Evolutionary conservation across 2,797 vertebrate species (phyloP), one percentile per base, ranked within the genome.

Genomic region (Mus caroli): DNA sequence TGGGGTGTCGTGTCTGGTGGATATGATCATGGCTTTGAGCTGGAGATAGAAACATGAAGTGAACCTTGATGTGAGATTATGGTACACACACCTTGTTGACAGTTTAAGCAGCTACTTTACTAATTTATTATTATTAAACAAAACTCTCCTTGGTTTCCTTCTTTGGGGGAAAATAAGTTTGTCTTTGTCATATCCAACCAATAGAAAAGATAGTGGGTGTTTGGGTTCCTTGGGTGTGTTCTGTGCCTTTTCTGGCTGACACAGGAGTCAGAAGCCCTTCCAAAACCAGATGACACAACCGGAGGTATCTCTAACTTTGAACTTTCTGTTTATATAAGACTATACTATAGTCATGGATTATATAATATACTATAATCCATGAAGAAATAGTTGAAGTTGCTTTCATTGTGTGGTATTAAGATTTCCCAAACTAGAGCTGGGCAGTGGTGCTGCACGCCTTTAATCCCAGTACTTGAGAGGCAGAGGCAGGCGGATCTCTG

Each of bases 81-180:
- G 56, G 31, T 80, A 60, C 19, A 77, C 17, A 26, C 22, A 13
- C 75, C 31, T 62, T 85, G 19, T 80, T 80, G 8, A 46, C 28
- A 73, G 28, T 54, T 85, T 26, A 85, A 67, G 26, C 12, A 19
- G 2, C 6, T 19, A 37, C 84, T 67, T 10, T 8, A 19, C 80
- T 56, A 26, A 91, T 56, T 92, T 83, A 26, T 69, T 77, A 69
- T 52, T 86, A 15, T 87, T 71, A 20, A 89, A n/a, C 79, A 52
- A 43, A 96, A 94, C 52, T 37, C 10, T 43, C 50, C 67, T 31
- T 22, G 22, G 2, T 92, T 93, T 83, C n/a, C 20, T 93, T 91
- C 50, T 92, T 92, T 24, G 10, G 52, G 26, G 28, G 40, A 43
- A 69, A 92, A 71, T 43, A 78, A 67, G n/a, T 93, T 79, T 89